Evolutionary conservation across 2,113 vertebrate genomes (phyloP).

Genomic region (Colossoma macropomum): DNA sequence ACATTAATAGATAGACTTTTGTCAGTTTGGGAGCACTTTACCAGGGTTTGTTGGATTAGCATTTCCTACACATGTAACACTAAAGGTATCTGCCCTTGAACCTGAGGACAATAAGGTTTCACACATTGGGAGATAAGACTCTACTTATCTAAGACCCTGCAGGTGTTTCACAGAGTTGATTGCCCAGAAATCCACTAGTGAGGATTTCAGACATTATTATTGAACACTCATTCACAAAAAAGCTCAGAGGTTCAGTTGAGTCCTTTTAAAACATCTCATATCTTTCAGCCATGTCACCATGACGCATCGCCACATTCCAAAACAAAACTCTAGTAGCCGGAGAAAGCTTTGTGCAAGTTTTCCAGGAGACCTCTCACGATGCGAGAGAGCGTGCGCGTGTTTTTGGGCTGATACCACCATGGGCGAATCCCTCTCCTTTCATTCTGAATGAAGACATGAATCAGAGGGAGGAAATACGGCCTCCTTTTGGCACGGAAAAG

Average conservation of each 20-base stretch:
- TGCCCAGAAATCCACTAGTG: conserved; percentile 65
- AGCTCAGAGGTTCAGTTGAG: conserved; percentile 26
- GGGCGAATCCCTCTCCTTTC: conserved; percentile 44
- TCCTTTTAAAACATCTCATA: conserved; percentile 63
- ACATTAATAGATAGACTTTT: conserved; percentile 66
- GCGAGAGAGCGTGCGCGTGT: conserved; percentile 39
- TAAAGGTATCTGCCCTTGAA: conserved; percentile 66
- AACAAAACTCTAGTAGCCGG: not conserved
- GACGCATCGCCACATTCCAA: conserved; percentile 24
- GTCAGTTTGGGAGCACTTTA: conserved; percentile 73
- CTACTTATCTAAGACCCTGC: conserved; percentile 72
- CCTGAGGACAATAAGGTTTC: conserved; percentile 66
- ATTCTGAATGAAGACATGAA: conserved; percentile 54
- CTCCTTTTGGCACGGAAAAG: conserved; percentile 41
- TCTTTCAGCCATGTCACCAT: conserved; percentile 45
- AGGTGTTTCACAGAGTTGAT: conserved; percentile 71
- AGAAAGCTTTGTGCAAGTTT: conserved; percentile 21
- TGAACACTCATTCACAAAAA: not conserved
- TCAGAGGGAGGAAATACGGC: conserved; percentile 37
- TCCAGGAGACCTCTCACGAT: conserved; percentile 31
- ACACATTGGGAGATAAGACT: conserved; percentile 69
- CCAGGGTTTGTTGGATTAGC: conserved; percentile 70
- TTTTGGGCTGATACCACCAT: conserved; percentile 59
- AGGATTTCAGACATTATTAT: conserved; percentile 58
- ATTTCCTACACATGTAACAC: conserved; percentile 53